Evolutionary conservation across 2,113 vertebrate genomes (phyloP).

Genomic region (Mionectes macconnelli): DNA sequence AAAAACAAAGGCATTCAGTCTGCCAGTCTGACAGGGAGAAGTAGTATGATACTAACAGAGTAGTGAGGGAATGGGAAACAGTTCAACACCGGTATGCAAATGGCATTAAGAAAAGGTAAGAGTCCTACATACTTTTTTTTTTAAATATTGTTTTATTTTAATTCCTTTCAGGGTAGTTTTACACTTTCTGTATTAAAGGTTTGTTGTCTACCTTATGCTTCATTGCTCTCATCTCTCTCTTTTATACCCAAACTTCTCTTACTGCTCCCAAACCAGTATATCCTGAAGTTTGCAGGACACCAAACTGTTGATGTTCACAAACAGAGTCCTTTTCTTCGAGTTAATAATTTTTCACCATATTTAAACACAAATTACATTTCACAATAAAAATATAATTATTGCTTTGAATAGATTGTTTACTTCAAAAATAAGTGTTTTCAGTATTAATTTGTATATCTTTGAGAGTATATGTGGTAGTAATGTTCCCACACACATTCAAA

Average conservation of each 20-base stretch:
- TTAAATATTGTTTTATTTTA: neutral
- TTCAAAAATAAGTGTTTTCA: neutral
- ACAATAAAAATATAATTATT: neutral
- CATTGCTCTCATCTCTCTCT: neutral
- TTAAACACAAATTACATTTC: neutral
- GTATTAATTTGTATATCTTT: neutral
- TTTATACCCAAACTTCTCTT: neutral
- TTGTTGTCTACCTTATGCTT: neutral
- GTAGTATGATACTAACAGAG: neutral
- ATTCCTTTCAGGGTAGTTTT: neutral
- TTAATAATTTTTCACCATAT: neutral
- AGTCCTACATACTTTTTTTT: neutral
- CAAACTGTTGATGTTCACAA: neutral
- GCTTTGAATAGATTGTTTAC: neutral
- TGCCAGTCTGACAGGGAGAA: neutral
- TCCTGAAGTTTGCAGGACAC: neutral
- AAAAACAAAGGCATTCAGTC: neutral
- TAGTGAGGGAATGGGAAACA: neutral
- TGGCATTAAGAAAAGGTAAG: neutral
- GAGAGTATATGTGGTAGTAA: neutral
- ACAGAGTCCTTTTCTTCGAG: neutral
- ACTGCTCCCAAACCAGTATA: neutral
- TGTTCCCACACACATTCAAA: neutral
- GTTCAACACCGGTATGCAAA: neutral
- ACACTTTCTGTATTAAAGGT: neutral